phyloP scores from a whole-genome alignment of 2,797 vertebrate species.

The Gouania willdenowi region DNA sequence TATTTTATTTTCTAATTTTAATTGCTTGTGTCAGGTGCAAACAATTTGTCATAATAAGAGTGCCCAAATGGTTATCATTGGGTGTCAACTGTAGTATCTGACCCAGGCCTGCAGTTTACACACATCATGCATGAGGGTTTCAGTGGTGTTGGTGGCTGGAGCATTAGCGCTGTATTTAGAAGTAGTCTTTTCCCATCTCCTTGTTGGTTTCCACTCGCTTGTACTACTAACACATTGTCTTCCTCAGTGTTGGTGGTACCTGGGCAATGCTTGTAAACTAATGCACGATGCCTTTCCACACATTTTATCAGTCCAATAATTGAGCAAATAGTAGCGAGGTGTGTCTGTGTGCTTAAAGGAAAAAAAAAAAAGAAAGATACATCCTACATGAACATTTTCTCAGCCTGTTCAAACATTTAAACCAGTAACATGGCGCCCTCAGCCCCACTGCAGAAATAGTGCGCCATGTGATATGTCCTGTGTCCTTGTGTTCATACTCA shows the following conservation, averaged over 20 bases:
- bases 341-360: background rate
- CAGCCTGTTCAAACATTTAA: background rate
- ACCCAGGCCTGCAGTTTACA: slow-evolving; percentile 25
- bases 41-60: too few relatives aligned
- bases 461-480: background rate
- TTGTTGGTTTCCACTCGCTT: slow-evolving; percentile 1
- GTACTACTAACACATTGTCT: slow-evolving; percentile 6
- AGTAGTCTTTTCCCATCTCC: background rate
- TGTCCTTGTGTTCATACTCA: background rate
- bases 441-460: background rate
- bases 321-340: background rate
- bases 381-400: background rate
- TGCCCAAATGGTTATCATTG: too few relatives aligned
- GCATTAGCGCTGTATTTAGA: background rate
- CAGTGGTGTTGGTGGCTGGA: slow-evolving; percentile 34
- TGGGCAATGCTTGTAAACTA: slow-evolving; percentile 4
- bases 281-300: background rate
- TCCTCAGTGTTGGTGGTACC: slow-evolving; percentile 3
- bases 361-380: background rate
- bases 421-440: background rate
- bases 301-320: background rate
- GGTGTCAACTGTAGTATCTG: slow-evolving; percentile 40
- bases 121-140: slow-evolving; percentile 32
- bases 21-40: too few relatives aligned
- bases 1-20: too few relatives aligned